These are phyloP conservation scores for Agrochola litura DNA, from an alignment of 2,888 invertebrate species.

Conservation along the genomic window DNA sequence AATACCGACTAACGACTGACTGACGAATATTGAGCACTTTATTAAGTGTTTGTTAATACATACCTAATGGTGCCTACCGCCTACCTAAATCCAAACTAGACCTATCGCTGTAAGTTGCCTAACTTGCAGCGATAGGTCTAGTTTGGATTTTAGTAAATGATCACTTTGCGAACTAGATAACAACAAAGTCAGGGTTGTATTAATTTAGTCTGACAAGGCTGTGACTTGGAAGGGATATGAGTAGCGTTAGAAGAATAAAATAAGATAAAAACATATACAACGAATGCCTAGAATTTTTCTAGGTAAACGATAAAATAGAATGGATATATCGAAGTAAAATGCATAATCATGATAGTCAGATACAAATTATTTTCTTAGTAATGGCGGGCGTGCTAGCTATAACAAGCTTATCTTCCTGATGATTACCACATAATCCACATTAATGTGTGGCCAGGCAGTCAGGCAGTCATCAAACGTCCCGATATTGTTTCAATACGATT, in stretches of 20 bases:
- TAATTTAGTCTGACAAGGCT: constrained; percentile 60
- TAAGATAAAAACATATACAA: constrained; percentile 14
- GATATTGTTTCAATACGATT: constrained; percentile 50
- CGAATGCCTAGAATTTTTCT: neutral
- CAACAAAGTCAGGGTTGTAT: constrained; percentile 70
- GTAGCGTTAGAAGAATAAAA: constrained; percentile 43
- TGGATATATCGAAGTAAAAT: neutral
- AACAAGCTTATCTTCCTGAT: constrained; percentile 24
- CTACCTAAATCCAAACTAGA: no score
- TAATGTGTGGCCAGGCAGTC: constrained; percentile 21
- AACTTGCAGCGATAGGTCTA: constrained; percentile 42
- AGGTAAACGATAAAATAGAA: neutral
- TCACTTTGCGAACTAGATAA: constrained; percentile 53
- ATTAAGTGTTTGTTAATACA: constrained; percentile 47
- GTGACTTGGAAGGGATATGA: constrained; percentile 55
- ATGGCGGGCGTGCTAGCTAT: neutral
- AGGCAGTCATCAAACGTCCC: constrained; percentile 14
- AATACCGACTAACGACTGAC: constrained; percentile 23
- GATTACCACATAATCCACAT: constrained; percentile 24
- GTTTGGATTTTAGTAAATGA: constrained; percentile 55
- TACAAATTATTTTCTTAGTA: constrained; percentile 1
- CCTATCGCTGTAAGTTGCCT: no score
- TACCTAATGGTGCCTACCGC: constrained; percentile 15
- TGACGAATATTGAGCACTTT: constrained; percentile 48
- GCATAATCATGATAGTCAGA: neutral